These are phyloP conservation scores for Latrodectus geometricus DNA, from an alignment of 1,140 invertebrate species.

Conservation along the genomic window DNA sequence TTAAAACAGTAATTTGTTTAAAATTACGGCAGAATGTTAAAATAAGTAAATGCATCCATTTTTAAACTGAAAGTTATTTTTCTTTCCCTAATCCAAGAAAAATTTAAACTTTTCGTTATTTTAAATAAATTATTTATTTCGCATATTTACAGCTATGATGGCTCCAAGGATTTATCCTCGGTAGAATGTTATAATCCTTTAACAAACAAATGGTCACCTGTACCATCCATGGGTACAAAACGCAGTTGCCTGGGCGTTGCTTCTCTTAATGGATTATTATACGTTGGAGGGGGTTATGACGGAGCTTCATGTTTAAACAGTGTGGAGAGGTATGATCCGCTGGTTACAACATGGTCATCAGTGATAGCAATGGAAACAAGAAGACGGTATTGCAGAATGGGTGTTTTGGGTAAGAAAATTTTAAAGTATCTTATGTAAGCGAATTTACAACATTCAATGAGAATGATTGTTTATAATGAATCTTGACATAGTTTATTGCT, in stretches of 20 bases:
- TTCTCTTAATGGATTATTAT: constrained; percentile 82
- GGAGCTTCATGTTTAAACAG: constrained; percentile 78
- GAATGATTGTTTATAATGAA: too few relatives aligned
- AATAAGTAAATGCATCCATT: background rate
- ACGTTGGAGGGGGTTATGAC: constrained; percentile 84
- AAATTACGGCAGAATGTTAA: too few relatives aligned
- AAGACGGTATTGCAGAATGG: constrained; percentile 76
- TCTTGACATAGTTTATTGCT: too few relatives aligned
- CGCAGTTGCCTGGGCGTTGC: constrained; percentile 84
- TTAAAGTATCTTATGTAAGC: too few relatives aligned
- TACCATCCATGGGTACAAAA: constrained; percentile 77
- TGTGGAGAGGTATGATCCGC: constrained; percentile 76
- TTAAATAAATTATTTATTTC: background rate
- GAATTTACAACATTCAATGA: too few relatives aligned
- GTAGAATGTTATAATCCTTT: constrained; percentile 81
- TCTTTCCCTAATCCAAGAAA: too few relatives aligned
- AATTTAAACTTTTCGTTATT: too few relatives aligned
- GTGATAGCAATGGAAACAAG: constrained; percentile 77
- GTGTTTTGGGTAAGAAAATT: constrained; percentile 72
- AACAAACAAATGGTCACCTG: constrained; percentile 78
- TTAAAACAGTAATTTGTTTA: too few relatives aligned
- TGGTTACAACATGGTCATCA: constrained; percentile 77
- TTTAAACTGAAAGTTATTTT: background rate
- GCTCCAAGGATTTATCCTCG: constrained; percentile 78
- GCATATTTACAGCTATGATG: constrained; percentile 78